Conservation (phyloP, 2,113 vertebrate genomes). For the Odontesthes bonariensis region DNA sequence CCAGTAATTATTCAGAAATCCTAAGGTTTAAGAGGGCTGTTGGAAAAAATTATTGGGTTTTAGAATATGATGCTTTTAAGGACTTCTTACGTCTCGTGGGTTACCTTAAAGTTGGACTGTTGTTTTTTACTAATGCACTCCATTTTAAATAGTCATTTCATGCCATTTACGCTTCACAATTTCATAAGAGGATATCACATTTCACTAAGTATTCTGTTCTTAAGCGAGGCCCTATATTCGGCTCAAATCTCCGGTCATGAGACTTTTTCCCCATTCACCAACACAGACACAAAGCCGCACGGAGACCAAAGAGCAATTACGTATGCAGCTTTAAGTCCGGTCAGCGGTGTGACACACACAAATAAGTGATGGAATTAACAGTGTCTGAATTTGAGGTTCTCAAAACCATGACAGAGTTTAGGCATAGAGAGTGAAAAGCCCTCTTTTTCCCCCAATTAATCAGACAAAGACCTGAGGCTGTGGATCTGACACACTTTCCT, state of each 20-base stretch:
- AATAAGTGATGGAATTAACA: slow-evolving; percentile 17
- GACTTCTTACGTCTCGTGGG: too few species aligned
- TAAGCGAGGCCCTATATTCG: slow-evolving; percentile 32
- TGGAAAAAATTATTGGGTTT: too few species aligned
- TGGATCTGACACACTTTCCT: not conserved
- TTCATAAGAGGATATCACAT: slow-evolving; percentile 60
- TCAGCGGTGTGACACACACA: slow-evolving; percentile 31
- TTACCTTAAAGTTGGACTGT: not conserved
- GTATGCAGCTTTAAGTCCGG: slow-evolving; percentile 39
- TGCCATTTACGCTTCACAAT: slow-evolving; percentile 19
- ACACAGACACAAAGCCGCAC: slow-evolving; percentile 2
- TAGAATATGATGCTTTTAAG: too few species aligned
- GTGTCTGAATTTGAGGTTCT: not conserved
- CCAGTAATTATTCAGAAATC: too few species aligned
- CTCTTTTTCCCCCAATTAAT: not conserved
- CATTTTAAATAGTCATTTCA: slow-evolving; percentile 45
- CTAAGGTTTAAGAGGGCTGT: too few species aligned
- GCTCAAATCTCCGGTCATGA: slow-evolving; percentile 66
- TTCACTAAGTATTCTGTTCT: slow-evolving; percentile 58
- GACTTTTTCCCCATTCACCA: slow-evolving; percentile 30
- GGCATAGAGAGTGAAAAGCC: not conserved
- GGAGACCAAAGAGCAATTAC: slow-evolving; percentile 39
- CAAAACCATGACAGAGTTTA: slow-evolving; percentile 4
- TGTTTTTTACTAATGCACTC: slow-evolving; percentile 27
- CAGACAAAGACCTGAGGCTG: slow-evolving; percentile 10